Evolutionary conservation across 1,140 invertebrate species (phyloP).

Genomic region (Orussus abietinus): DNA sequence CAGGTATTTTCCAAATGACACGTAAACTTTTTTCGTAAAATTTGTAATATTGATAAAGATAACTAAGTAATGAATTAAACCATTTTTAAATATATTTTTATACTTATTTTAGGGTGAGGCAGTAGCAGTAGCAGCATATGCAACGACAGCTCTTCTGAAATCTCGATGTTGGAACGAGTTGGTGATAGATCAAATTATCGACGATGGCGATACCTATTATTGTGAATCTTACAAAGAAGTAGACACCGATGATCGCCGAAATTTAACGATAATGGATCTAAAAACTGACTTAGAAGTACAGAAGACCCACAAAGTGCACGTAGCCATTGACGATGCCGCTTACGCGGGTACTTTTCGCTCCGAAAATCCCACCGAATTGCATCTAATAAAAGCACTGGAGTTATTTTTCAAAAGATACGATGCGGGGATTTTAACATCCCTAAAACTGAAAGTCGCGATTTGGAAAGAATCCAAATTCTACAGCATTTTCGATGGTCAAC

Average conservation of each 20-base stretch:
- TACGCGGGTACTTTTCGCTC: conserved; percentile 42
- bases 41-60: too few relatives aligned
- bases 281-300: conserved; percentile 27
- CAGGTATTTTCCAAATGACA: too few relatives aligned
- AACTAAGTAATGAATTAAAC: background rate
- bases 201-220: conserved; percentile 45
- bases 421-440: conserved; percentile 33
- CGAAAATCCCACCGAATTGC: conserved; percentile 27
- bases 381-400: conserved; percentile 39
- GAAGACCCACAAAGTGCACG: conserved; percentile 25
- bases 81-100: conserved; percentile 6
- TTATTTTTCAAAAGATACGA: conserved; percentile 36
- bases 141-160: conserved; percentile 34
- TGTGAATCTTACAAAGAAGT: conserved; percentile 36
- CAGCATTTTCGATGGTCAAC: conserved; percentile 44
- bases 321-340: conserved; percentile 35
- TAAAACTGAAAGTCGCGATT: conserved; percentile 37
- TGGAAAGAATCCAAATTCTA: conserved; percentile 35
- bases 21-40: too few relatives aligned
- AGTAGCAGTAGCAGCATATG: conserved; percentile 42
- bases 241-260: conserved; percentile 27
- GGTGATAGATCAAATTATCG: conserved; percentile 42
- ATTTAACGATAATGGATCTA: conserved; percentile 30
- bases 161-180: conserved; percentile 38
- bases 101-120: conserved; percentile 28